These are phyloP conservation scores for Drosophila chauvacae DNA, from an alignment of 1,140 invertebrate genomes.

Conservation along the genomic window DNA sequence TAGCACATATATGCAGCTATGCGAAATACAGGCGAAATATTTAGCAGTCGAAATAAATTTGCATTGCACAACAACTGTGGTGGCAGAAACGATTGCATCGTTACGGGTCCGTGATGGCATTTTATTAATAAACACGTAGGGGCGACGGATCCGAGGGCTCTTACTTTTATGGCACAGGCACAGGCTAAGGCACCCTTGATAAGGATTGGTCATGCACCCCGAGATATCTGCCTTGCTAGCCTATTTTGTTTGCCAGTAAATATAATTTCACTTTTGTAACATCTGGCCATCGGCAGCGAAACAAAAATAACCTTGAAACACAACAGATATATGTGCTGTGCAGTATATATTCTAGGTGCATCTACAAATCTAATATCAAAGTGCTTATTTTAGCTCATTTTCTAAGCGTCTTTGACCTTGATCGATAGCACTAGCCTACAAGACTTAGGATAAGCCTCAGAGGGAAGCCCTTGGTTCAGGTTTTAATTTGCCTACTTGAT, in stretches of 20 bases:
- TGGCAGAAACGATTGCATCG: constrained; percentile 38
- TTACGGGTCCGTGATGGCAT: constrained; percentile 35
- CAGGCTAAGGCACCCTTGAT: constrained; percentile 49
- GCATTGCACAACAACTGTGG: constrained; percentile 41
- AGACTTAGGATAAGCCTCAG: not conserved
- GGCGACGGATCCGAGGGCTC: constrained; percentile 33
- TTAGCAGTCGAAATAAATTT: constrained; percentile 34
- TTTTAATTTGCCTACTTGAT: not conserved
- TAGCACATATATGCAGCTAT: constrained; percentile 26
- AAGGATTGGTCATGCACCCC: constrained; percentile 65
- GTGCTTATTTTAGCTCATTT: constrained; percentile 55
- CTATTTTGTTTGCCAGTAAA: constrained; percentile 26
- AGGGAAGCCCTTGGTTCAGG: not conserved
- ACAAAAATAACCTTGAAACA: constrained; percentile 40
- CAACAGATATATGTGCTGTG: constrained; percentile 15
- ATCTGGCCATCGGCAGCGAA: constrained; percentile 31
- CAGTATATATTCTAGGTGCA: constrained; percentile 32
- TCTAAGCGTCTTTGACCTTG: constrained; percentile 48
- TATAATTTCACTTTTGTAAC: constrained; percentile 68
- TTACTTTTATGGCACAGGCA: constrained; percentile 59
- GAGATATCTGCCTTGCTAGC: constrained; percentile 3
- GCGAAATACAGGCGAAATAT: constrained; percentile 29
- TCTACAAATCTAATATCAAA: constrained; percentile 34
- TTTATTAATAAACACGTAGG: constrained; percentile 62
- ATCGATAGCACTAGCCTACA: constrained; percentile 29